phyloP scores from a whole-genome alignment of 30 jellyfish, hydroid and myxozoan genomes.

The Mastigias papua region DNA sequence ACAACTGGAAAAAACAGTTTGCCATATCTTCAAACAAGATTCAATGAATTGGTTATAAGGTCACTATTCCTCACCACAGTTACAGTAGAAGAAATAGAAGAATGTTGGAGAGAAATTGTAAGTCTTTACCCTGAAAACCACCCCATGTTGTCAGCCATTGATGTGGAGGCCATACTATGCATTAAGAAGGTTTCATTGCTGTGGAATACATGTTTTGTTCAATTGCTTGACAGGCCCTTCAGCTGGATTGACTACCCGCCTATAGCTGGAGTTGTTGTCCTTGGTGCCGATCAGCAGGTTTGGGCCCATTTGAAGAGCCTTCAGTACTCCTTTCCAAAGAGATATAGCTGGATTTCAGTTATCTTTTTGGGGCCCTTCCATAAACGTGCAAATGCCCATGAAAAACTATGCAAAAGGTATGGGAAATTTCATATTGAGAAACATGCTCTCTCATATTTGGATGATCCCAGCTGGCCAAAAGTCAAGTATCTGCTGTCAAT shows the following conservation, averaged over 20 bases:
- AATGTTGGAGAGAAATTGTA: not conserved
- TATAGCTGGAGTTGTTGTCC: slow-evolving; percentile 7
- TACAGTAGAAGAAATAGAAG: not conserved
- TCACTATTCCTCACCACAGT: too few relatives aligned
- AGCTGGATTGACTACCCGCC: slow-evolving; percentile 66
- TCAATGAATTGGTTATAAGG: not conserved
- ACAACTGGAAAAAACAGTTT: not conserved
- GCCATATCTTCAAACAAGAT: too few relatives aligned
- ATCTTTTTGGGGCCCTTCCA: slow-evolving; percentile 54
- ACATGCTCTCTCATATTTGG: slow-evolving; percentile 49
- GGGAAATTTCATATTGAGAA: slow-evolving; percentile 56
- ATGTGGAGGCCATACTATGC: not conserved
- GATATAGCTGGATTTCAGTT: slow-evolving; percentile 48
- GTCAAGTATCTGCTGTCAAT: slow-evolving; percentile 39
- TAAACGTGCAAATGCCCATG: slow-evolving; percentile 48
- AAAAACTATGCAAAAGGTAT: slow-evolving; percentile 36
- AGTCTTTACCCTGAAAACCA: not conserved
- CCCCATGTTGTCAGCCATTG: not conserved
- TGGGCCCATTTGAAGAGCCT: slow-evolving; percentile 58
- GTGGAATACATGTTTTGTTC: slow-evolving; percentile 41
- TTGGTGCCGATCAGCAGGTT: slow-evolving; percentile 64
- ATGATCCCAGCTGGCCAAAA: slow-evolving; percentile 41
- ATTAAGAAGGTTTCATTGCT: not conserved
- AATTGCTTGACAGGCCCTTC: slow-evolving; percentile 36
- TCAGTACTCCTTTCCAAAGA: slow-evolving; percentile 10